Base-by-base conservation (phyloP, 1,140 invertebrate genomes). In the Bombus polaris region DNA sequence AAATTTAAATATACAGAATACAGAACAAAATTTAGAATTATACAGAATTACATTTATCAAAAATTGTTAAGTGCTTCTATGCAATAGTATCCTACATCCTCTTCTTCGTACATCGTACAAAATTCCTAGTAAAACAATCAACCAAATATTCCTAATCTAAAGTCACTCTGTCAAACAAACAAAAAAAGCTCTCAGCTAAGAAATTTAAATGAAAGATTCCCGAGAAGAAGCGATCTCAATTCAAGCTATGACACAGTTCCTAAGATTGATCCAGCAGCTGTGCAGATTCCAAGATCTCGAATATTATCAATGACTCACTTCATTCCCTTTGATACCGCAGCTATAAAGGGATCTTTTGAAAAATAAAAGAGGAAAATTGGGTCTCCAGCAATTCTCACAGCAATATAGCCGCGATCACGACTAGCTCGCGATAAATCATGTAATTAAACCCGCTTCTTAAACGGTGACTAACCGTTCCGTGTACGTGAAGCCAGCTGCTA, bases 401-500 rank as follows among this genome's bases (percentile, higher is more conserved):
- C 72, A 88, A 91, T 87, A 65, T 62, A 57, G 22, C 28, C 81
- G 53, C 65, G 47, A 53, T 53, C 47, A 22, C 47, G 35, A 35
- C 53, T 37, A 39, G 62, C 25, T 57, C 47, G 83, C 87, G 86
- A 90, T 93, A 94, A 94, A 93, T 94, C 93, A 93, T 82, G 81
- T 86, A 89, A 92, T 92, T 92, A 91, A 92, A 91, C 59, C 83
- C 81, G 76, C 47, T 37, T 65, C 88, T 94, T 88, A 92, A 94
- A 87, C 88, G 93, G 80, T 94, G 93, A 94, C 93, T 94, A 94
- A 94, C 74, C 71, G 44, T 35, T 53, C 47, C 35, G 47, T 66
- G 35, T 78, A 47, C 78, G 44, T 28, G 75, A 72, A 74, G 53
- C n/a, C 70, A 88, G 85, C 75, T 82, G 87, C 42, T 42, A 32